Evolutionary conservation across 2,113 vertebrate genomes (phyloP).

Genomic region (Eudyptes chrysolophus): DNA sequence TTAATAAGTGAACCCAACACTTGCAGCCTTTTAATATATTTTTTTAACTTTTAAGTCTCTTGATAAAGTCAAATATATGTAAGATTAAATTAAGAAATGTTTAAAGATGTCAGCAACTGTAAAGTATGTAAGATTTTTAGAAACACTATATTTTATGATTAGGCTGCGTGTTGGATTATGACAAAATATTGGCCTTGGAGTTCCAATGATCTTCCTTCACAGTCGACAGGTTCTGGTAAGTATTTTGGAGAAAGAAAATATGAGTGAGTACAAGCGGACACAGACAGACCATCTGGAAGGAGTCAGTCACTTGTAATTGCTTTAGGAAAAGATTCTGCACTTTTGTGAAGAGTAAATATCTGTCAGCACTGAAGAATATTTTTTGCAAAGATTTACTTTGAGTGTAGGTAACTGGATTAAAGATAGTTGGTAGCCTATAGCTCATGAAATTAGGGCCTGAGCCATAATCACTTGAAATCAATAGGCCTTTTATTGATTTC

Average conservation of each 20-base stretch:
- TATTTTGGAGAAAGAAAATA: slow-evolving; percentile 12
- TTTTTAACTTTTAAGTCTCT: slow-evolving; percentile 46
- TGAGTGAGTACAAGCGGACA: not conserved
- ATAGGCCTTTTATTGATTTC: not conserved
- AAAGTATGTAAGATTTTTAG: slow-evolving; percentile 62
- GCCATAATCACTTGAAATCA: not conserved
- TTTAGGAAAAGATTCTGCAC: slow-evolving; percentile 35
- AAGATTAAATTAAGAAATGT: slow-evolving; percentile 47
- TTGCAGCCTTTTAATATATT: slow-evolving; percentile 53
- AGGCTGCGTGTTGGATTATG: slow-evolving; percentile 23
- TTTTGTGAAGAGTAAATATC: slow-evolving; percentile 53
- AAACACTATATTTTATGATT: slow-evolving; percentile 60
- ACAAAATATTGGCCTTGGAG: slow-evolving; percentile 6
- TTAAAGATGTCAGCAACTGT: slow-evolving; percentile 45
- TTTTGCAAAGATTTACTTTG: not conserved
- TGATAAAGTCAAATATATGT: slow-evolving; percentile 25
- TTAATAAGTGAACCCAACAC: slow-evolving; percentile 22
- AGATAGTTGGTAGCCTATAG: not conserved
- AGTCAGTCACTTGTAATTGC: not conserved
- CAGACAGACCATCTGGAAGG: not conserved
- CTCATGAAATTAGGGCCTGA: not conserved
- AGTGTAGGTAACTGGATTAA: not conserved
- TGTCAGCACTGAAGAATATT: slow-evolving; percentile 41
- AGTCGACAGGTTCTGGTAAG: slow-evolving; percentile 45
- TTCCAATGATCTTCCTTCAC: slow-evolving; percentile 1